Conservation (phyloP, 2,888 invertebrate species). For the Drosophila colorata region DNA sequence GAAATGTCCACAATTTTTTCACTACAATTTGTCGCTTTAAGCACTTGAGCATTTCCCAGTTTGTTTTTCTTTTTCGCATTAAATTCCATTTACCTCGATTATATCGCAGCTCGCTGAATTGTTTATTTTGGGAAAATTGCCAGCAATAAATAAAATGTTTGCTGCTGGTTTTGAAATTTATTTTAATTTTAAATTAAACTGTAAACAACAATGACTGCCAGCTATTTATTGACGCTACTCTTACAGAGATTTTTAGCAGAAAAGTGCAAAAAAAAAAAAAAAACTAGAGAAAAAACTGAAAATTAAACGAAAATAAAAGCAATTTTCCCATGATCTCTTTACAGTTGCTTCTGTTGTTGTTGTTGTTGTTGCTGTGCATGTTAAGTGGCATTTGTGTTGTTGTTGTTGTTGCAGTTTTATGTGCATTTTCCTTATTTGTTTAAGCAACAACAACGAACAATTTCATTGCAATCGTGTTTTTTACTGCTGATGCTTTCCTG, state of each 20-base stretch:
- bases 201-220: conserved; percentile 60
- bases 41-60: conserved; percentile 18
- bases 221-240: conserved; percentile 56
- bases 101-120: conserved; percentile 14
- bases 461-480: conserved; percentile 56
- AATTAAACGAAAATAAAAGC: conserved; percentile 61
- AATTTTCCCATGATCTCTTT: conserved; percentile 77
- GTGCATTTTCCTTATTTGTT: conserved; percentile 77
- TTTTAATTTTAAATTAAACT: conserved; percentile 71
- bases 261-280: conserved; percentile 28
- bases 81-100: conserved; percentile 52
- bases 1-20: conserved; percentile 17
- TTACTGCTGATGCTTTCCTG: conserved; percentile 38
- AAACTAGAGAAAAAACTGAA: conserved; percentile 41
- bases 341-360: conserved; percentile 12
- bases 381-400: conserved; percentile 56
- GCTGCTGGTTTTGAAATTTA: conserved; percentile 50
- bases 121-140: conserved; percentile 69
- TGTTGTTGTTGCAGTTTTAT: conserved; percentile 55
- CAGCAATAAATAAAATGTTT: conserved; percentile 45
- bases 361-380: conserved; percentile 40
- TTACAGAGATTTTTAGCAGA: conserved; percentile 48
- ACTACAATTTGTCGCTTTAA: conserved; percentile 28
- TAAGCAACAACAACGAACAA: conserved; percentile 50
- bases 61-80: conserved; percentile 46